Percentiles rank a stretch among this genome's conserved stretches.
Conservation (phyloP, 2,113 vertebrate genomes). For the Pluvianellus socialis region DNA sequence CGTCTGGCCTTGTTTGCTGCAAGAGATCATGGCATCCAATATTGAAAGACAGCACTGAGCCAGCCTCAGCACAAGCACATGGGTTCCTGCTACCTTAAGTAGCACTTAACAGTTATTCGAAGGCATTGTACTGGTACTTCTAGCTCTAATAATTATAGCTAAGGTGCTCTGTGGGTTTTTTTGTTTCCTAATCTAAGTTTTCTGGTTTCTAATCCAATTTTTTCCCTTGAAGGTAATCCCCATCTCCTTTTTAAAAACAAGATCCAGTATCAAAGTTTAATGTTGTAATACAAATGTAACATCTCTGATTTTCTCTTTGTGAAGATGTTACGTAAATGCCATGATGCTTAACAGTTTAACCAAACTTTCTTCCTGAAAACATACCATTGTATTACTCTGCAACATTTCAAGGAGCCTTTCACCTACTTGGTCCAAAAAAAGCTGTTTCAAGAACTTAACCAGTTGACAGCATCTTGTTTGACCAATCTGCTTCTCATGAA, state of each 20-base stretch:
- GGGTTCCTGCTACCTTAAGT: background rate
- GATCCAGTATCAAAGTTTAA: background rate
- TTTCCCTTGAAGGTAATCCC: background rate
- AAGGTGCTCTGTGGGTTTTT: background rate
- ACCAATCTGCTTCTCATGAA: background rate
- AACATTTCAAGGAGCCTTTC: background rate
- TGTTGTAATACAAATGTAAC: background rate
- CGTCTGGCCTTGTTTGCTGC: fast-evolving
- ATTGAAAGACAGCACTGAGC: background rate
- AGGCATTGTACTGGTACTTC: background rate
- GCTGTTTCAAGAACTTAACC: background rate
- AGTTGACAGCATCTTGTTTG: background rate
- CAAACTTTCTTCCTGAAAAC: background rate
- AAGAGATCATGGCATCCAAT: background rate
- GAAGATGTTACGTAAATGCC: background rate
- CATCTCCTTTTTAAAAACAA: background rate
- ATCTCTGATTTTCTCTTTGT: background rate
- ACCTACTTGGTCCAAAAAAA: background rate
- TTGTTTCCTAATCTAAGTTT: background rate
- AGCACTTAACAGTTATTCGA: background rate
- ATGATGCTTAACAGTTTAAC: background rate
- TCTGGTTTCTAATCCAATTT: background rate
- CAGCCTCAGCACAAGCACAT: background rate
- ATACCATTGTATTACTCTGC: background rate
- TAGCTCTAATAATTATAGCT: background rate